A percentile compares a stretch with the other conserved stretches of the same genome.
phyloP scores from a whole-genome alignment of 2,888 invertebrate genomes.

The Microplitis deprimator region DNA sequence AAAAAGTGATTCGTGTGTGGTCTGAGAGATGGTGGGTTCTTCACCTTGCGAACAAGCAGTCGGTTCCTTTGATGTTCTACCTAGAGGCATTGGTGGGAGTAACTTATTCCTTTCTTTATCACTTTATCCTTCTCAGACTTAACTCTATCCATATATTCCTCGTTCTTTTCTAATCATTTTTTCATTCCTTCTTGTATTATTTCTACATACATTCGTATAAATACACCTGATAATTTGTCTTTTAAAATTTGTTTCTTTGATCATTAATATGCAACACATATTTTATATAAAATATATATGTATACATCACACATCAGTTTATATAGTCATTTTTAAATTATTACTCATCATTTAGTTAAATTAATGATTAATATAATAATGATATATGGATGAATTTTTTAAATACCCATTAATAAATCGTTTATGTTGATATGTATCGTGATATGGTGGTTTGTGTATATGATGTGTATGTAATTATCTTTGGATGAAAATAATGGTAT shows the following conservation, averaged over 20 bases:
- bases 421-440: no score
- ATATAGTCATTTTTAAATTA: no score
- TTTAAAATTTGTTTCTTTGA: background rate
- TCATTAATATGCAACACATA: background rate
- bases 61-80: slow-evolving; percentile 70
- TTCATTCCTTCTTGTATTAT: slow-evolving; percentile 29
- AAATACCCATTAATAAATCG: background rate
- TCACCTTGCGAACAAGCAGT: slow-evolving; percentile 71
- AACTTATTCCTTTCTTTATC: slow-evolving; percentile 49
- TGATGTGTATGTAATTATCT: slow-evolving; percentile 39
- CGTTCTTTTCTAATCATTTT: slow-evolving; percentile 19
- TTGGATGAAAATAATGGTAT: background rate
- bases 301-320: no score
- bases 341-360: no score
- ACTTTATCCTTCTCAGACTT: slow-evolving; percentile 42
- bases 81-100: slow-evolving; percentile 64
- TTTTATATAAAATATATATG: background rate
- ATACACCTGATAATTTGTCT: slow-evolving; percentile 2
- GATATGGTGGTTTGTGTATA: no score
- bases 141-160: slow-evolving; percentile 30
- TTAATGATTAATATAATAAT: background rate
- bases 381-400: slow-evolving; percentile 9
- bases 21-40: slow-evolving; percentile 71
- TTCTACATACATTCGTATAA: background rate
- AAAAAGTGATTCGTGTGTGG: slow-evolving; percentile 71